Conservation (phyloP, 1,140 invertebrate species). For the Nasonia giraulti region DNA sequence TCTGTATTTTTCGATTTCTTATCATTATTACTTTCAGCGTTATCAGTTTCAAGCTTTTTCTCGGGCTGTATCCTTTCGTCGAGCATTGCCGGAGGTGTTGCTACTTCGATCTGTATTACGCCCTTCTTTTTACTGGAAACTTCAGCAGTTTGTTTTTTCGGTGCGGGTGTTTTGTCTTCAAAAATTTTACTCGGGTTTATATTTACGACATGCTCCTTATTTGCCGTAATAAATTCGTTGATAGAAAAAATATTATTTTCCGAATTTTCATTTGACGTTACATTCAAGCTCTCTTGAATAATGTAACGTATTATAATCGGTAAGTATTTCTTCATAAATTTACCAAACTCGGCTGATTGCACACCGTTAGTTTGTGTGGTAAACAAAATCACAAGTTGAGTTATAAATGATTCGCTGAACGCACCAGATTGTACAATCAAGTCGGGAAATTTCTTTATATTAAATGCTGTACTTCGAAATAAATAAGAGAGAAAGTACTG, state of each 20-base stretch:
- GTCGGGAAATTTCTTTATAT: slow-evolving; percentile 43
- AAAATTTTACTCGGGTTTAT: slow-evolving; percentile 48
- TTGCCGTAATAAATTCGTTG: slow-evolving; percentile 57
- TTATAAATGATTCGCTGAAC: slow-evolving; percentile 35
- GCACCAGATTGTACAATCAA: slow-evolving; percentile 39
- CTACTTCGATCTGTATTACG: slow-evolving; percentile 32
- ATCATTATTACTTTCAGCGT: slow-evolving; percentile 30
- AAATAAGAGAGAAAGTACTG: slow-evolving; percentile 61
- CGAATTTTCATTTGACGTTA: slow-evolving; percentile 48
- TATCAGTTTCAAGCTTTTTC: not conserved
- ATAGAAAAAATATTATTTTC: slow-evolving; percentile 60
- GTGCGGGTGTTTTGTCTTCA: not conserved
- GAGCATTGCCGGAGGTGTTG: not conserved
- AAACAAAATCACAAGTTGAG: slow-evolving; percentile 18
- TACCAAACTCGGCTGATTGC: slow-evolving; percentile 18
- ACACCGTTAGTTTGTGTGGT: not conserved
- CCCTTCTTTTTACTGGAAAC: slow-evolving; percentile 34
- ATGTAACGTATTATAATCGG: slow-evolving; percentile 41
- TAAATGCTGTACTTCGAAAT: slow-evolving; percentile 50
- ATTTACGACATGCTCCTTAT: slow-evolving; percentile 50
- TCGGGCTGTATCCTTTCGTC: slow-evolving; percentile 25
- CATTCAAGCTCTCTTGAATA: slow-evolving; percentile 40
- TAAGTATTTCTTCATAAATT: slow-evolving; percentile 43
- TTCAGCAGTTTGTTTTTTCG: slow-evolving; percentile 28
- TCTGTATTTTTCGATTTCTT: slow-evolving; percentile 23